These are phyloP conservation scores for Aegithalos caudatus DNA, from an alignment of 2,113 vertebrate species.

Conservation along the genomic window DNA sequence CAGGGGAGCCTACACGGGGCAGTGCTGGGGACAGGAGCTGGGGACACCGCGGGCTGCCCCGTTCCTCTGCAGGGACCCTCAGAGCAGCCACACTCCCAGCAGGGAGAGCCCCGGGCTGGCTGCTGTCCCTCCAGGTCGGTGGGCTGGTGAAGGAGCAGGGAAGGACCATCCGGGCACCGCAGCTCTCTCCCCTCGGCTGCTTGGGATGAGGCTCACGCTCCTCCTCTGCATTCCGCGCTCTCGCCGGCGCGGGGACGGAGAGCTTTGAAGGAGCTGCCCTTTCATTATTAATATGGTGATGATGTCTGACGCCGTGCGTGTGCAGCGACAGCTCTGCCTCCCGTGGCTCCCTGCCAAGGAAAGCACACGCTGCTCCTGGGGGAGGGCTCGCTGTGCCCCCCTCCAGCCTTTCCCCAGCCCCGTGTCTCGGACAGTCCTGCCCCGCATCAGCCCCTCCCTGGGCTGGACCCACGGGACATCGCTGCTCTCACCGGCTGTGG, in stretches of 20 bases:
- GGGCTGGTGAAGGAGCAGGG: not conserved
- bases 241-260: slow-evolving; percentile 19
- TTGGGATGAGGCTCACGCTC: slow-evolving; percentile 39
- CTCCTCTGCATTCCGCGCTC: slow-evolving; percentile 58
- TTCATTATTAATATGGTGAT: slow-evolving; percentile 68
- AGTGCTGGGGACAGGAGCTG: not conserved
- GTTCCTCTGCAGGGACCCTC: rapidly evolving
- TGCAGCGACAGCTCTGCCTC: not conserved
- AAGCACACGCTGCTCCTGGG: not conserved
- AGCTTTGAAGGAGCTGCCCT: slow-evolving; percentile 61
- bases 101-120: not conserved
- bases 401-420: not conserved
- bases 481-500: not conserved
- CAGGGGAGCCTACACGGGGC: not conserved
- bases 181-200: not conserved
- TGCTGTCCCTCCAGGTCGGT: rapidly evolving
- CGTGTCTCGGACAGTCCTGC: rapidly evolving
- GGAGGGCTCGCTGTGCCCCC: not conserved
- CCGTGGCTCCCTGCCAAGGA: not conserved
- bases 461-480: rapidly evolving
- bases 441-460: not conserved
- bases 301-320: slow-evolving; percentile 40
- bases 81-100: not conserved
- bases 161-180: not conserved
- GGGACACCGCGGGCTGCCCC: rapidly evolving